Conservation (phyloP, 2,113 vertebrate genomes). For the Morone saxatilis region DNA sequence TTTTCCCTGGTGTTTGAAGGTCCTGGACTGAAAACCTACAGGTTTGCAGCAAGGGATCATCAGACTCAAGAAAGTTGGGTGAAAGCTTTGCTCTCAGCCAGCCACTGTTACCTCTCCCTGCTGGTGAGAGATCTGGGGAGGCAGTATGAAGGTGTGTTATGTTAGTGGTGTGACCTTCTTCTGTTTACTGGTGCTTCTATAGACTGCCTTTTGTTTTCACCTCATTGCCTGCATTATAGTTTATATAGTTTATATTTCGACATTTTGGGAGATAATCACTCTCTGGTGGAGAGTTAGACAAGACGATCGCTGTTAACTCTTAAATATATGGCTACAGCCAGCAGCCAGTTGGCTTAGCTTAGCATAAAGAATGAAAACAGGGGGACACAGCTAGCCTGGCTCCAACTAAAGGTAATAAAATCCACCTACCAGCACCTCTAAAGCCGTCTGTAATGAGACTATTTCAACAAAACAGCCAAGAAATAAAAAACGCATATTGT, state of each 20-base stretch:
- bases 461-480: too few relatives aligned
- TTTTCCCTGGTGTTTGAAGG: conserved; percentile 81
- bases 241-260: neutral
- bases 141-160: conserved; percentile 77
- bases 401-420: too few relatives aligned
- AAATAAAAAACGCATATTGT: too few relatives aligned
- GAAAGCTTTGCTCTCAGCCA: conserved; percentile 79
- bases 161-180: neutral
- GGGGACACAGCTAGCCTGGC: too few relatives aligned
- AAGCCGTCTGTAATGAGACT: too few relatives aligned
- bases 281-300: too few relatives aligned
- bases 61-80: conserved; percentile 83
- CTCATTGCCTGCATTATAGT: neutral
- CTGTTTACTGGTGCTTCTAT: neutral
- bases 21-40: conserved; percentile 78
- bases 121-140: conserved; percentile 80
- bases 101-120: conserved; percentile 79
- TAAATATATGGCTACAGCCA: too few relatives aligned
- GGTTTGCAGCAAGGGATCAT: conserved; percentile 81
- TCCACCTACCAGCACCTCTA: too few relatives aligned
- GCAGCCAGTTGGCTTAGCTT: too few relatives aligned
- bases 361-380: too few relatives aligned
- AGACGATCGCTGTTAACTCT: too few relatives aligned
- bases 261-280: neutral
- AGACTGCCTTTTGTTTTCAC: neutral